phyloP scores from a whole-genome alignment of 2,113 vertebrate species.

The Turdus rufiventris region DNA sequence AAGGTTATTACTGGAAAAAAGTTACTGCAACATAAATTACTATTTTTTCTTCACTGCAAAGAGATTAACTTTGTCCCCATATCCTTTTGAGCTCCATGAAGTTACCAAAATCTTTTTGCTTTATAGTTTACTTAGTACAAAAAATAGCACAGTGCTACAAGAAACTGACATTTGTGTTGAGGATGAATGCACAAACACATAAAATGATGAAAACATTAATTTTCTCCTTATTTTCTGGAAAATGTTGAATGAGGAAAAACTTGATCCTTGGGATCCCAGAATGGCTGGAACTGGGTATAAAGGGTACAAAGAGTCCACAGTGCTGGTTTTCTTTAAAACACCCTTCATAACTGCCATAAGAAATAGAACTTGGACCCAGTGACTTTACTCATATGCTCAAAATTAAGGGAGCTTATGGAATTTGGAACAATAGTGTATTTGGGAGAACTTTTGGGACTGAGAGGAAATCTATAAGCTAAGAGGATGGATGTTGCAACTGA shows the following conservation, averaged over 20 bases:
- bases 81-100: neutral
- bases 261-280: neutral
- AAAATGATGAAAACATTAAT: neutral
- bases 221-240: neutral
- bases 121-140: neutral
- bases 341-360: neutral
- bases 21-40: neutral
- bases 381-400: neutral
- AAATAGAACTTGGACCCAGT: neutral
- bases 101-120: neutral
- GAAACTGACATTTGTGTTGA: neutral
- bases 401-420: neutral
- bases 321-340: neutral
- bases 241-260: neutral
- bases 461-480: neutral
- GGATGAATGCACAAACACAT: neutral
- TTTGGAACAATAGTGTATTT: neutral
- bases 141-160: neutral
- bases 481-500: neutral
- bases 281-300: neutral
- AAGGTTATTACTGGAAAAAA: conserved; percentile 15
- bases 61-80: neutral
- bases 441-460: neutral
- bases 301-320: neutral
- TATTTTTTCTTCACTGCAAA: neutral